Evolutionary conservation across 2,888 invertebrate species (phyloP).

Genomic region (Dolichomitus sp.): DNA sequence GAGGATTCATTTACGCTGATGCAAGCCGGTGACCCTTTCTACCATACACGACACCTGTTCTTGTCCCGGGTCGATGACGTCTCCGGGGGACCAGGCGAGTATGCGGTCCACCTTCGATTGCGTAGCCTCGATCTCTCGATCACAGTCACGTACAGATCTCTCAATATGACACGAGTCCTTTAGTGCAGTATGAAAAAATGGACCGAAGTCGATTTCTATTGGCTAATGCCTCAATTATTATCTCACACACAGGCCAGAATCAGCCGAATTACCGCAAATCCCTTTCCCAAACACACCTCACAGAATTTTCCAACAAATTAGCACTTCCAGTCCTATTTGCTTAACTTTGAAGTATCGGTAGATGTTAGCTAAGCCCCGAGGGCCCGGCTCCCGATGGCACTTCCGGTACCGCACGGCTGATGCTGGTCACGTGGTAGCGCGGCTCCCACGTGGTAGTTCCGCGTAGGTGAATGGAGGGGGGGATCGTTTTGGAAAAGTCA

Average conservation of each 20-base stretch:
- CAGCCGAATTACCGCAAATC: not conserved
- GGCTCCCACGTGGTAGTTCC: slow-evolving; percentile 57
- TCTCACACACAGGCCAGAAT: not conserved
- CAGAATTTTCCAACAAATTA: slow-evolving; percentile 3
- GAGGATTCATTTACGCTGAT: slow-evolving; percentile 58
- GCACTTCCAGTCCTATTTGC: slow-evolving; percentile 3
- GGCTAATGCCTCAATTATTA: not conserved
- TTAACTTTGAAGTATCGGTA: not conserved
- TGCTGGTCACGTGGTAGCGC: slow-evolving; percentile 71
- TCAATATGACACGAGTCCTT: not conserved
- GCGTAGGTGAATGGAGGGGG: not conserved
- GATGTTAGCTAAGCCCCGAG: slow-evolving; percentile 23
- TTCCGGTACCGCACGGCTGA: slow-evolving; percentile 60
- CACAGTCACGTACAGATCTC: not conserved
- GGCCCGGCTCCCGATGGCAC: slow-evolving; percentile 28
- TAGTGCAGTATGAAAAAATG: not conserved
- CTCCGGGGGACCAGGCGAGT: slow-evolving; percentile 12
- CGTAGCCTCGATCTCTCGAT: slow-evolving; percentile 15
- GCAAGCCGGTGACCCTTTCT: slow-evolving; percentile 48
- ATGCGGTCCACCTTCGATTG: slow-evolving; percentile 47
- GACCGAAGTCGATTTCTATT: not conserved
- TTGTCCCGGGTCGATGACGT: slow-evolving; percentile 56
- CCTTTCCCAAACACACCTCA: not conserved
- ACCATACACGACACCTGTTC: slow-evolving; percentile 59
- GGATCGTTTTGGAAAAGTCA: slow-evolving; percentile 58